These are phyloP conservation scores for Spheniscus humboldti DNA, from an alignment of 2,797 vertebrate genomes.

Conservation along the genomic window DNA sequence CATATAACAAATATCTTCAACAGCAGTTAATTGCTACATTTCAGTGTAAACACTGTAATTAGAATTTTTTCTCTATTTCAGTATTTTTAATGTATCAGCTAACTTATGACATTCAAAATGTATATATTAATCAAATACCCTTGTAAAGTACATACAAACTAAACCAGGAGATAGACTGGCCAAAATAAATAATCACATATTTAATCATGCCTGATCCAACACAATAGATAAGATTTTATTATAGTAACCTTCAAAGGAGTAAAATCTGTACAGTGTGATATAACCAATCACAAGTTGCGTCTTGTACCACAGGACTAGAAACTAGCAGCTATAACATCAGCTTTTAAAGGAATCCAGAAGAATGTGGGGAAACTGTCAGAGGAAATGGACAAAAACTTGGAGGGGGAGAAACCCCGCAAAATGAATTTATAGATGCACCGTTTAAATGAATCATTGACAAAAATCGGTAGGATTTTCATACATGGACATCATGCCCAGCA, in stretches of 20 bases:
- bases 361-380: background rate
- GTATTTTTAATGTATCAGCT: background rate
- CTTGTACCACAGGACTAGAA: background rate
- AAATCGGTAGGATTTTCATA: background rate
- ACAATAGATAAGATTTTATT: background rate
- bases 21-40: background rate
- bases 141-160: background rate
- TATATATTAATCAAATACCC: background rate
- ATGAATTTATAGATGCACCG: background rate
- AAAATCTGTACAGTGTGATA: background rate
- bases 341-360: background rate
- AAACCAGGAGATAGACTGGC: background rate
- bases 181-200: constrained; percentile 20
- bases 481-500: background rate
- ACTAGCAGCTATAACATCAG: background rate
- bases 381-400: background rate
- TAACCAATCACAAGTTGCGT: background rate
- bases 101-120: background rate
- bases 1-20: background rate
- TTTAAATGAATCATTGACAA: background rate
- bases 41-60: background rate
- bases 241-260: background rate
- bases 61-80: background rate
- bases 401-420: background rate
- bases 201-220: background rate